Percentiles rank a stretch among this genome's conserved stretches.
Conservation (phyloP, 2,113 vertebrate species). For the Carassius gibelio region DNA sequence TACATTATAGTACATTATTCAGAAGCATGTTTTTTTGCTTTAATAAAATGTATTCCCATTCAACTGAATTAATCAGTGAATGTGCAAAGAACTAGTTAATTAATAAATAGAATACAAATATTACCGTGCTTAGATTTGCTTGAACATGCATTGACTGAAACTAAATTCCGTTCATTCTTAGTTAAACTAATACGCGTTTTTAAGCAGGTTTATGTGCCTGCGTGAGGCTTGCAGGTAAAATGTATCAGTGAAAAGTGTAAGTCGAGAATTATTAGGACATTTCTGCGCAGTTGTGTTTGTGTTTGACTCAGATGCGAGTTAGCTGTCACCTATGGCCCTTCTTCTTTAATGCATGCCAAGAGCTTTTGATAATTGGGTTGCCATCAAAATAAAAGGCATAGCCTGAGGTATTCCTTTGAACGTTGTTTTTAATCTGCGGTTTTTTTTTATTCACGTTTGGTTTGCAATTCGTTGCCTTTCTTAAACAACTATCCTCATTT, state of each 20-base stretch:
- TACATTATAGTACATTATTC: neutral
- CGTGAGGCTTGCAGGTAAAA: neutral
- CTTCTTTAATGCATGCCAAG: conserved; percentile 28
- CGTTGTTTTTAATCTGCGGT: neutral
- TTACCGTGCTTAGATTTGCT: neutral
- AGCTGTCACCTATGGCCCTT: conserved; percentile 36
- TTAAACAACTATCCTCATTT: conserved; percentile 11
- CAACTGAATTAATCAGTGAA: neutral
- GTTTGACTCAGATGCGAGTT: conserved; percentile 34
- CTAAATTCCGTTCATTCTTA: neutral
- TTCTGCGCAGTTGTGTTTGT: conserved; percentile 25
- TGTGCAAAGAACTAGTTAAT: neutral
- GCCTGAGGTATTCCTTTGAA: conserved; percentile 8
- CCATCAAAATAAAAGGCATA: conserved; percentile 31
- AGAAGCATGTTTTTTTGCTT: neutral
- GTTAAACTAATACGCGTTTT: neutral
- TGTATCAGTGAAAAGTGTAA: neutral
- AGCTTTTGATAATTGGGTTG: conserved; percentile 23
- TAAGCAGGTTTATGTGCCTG: neutral
- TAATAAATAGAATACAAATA: neutral
- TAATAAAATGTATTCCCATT: neutral
- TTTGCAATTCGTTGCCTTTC: neutral
- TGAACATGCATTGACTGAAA: neutral
- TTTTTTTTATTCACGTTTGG: neutral
- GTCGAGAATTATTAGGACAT: neutral